Base-by-base conservation (phyloP, 92 coral and sea anemone genomes). In the Parazoanthus atlanticus region DNA sequence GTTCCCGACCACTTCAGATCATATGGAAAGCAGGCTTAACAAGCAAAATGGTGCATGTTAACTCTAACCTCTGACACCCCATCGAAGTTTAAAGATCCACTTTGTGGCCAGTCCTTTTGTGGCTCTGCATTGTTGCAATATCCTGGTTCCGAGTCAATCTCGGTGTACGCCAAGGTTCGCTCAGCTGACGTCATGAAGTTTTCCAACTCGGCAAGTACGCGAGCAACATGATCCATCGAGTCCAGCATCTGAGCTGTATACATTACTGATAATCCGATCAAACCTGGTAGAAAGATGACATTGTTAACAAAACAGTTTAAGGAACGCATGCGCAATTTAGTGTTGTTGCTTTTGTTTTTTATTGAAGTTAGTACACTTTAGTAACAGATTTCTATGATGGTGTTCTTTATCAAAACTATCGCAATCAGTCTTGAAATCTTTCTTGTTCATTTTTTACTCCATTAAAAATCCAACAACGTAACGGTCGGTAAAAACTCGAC, bases 161-260 rank as follows among this genome's bases (percentile, higher is more conserved):
- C 65, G 8, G 83, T 79, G 41, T 79, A 79, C 9, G 21, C 64
- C 66, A 79, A 79, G 2, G 41, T 79, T 43, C 83, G 30, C 3
- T 79, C 83, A n/a, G 43, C 83, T 43, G 83, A 79, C 65, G 83
- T 79, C 83, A 79, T 79, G 21, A 15, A 29, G 66, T 79, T 79
- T 17, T 79, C 83, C 40, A 79, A 2, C 1, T 79, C 83, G 19
- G 82, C 82, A 15, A 79, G 1, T 12, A 8, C 29, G 8, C 82
- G 82, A 46, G 82, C 82, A 43, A 47, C 82, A 6, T 6, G 23
- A 49, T 79, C 82, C 82, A 79, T 79, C 21, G 65, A 1, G 82
- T 79, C 82, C 66, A 79, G 21, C 82, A 79, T 79, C 82, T 31
- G 65, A 2, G 82, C 64, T 28, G 82, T 34, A 52, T 79, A 79